phyloP scores from a whole-genome alignment of 1,140 invertebrate genomes.

The Plodia interpunctella region DNA sequence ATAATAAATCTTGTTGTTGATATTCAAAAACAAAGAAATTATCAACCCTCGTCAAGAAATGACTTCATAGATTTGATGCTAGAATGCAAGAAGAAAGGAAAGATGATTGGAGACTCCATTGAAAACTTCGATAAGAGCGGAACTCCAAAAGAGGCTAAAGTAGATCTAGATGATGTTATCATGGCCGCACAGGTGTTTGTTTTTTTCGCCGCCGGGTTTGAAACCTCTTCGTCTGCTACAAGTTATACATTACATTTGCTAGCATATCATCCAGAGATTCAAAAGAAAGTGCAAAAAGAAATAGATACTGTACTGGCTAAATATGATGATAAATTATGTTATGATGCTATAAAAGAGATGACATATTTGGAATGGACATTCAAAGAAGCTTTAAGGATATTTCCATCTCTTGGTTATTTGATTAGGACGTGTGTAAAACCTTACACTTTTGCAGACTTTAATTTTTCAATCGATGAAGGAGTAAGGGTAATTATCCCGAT shows the following conservation, averaged over 20 bases:
- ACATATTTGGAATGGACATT: slow-evolving; percentile 25
- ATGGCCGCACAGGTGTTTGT: slow-evolving; percentile 56
- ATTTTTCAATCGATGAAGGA: slow-evolving; percentile 17
- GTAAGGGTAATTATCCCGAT: slow-evolving; percentile 44
- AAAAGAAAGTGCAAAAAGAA: slow-evolving; percentile 59
- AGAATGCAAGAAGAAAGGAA: slow-evolving; percentile 44
- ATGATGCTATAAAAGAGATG: slow-evolving; percentile 37
- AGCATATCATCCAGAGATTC: slow-evolving; percentile 75
- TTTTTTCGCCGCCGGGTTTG: slow-evolving; percentile 36
- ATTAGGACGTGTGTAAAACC: slow-evolving; percentile 8
- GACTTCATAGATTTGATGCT: slow-evolving; percentile 54
- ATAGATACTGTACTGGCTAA: slow-evolving; percentile 69
- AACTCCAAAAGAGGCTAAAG: slow-evolving; percentile 11
- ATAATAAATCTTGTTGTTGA: slow-evolving; percentile 9
- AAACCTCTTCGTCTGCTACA: slow-evolving; percentile 11
- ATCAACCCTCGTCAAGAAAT: slow-evolving; percentile 36
- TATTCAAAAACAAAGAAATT: slow-evolving; percentile 19
- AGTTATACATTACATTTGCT: slow-evolving; percentile 61
- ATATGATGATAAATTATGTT: slow-evolving; percentile 45
- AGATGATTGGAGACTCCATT: slow-evolving; percentile 20
- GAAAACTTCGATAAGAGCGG: slow-evolving; percentile 16
- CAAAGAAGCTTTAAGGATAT: slow-evolving; percentile 73
- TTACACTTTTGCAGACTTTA: slow-evolving; percentile 12
- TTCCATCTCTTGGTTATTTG: slow-evolving; percentile 48
- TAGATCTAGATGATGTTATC: slow-evolving; percentile 28